Conservation (phyloP, 2,888 invertebrate species). For the Argyresthia goedartella region DNA sequence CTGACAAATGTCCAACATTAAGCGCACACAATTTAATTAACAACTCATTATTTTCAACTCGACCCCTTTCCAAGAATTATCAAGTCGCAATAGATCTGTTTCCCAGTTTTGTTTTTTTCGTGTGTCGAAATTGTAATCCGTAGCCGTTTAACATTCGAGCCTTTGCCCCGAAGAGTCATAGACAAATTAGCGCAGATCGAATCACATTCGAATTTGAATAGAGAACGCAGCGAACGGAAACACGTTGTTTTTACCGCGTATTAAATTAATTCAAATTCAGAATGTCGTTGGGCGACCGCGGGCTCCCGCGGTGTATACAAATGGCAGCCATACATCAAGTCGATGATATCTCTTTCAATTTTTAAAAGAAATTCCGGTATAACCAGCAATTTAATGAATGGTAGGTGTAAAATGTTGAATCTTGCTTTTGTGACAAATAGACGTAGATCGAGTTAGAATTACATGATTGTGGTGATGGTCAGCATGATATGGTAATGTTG, state of each 20-base stretch:
- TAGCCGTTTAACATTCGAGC: not conserved
- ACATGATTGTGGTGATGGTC: no score
- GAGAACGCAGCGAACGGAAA: slow-evolving; percentile 37
- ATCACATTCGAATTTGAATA: slow-evolving; percentile 54
- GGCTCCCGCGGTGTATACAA: slow-evolving; percentile 58
- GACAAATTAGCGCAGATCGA: slow-evolving; percentile 66
- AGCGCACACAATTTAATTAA: slow-evolving; percentile 39
- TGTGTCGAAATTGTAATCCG: not conserved
- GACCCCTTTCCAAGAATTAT: slow-evolving; percentile 18
- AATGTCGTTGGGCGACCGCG: slow-evolving; percentile 38
- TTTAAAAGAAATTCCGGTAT: slow-evolving; percentile 47
- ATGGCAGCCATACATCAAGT: slow-evolving; percentile 64
- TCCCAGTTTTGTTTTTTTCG: no score
- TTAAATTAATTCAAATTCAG: slow-evolving; percentile 66
- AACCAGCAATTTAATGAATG: slow-evolving; percentile 55
- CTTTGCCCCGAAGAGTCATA: slow-evolving; percentile 24
- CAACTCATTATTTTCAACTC: slow-evolving; percentile 29
- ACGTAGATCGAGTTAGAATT: not conserved
- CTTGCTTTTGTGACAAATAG: slow-evolving; percentile 26
- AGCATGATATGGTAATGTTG: no score
- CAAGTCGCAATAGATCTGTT: no score
- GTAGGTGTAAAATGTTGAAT: slow-evolving; percentile 35
- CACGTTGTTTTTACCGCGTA: slow-evolving; percentile 62
- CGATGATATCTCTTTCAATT: slow-evolving; percentile 69
- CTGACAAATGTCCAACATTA: slow-evolving; percentile 40